phyloP scores from a whole-genome alignment of 2,113 vertebrate species.

The Dinomys branickii region DNA sequence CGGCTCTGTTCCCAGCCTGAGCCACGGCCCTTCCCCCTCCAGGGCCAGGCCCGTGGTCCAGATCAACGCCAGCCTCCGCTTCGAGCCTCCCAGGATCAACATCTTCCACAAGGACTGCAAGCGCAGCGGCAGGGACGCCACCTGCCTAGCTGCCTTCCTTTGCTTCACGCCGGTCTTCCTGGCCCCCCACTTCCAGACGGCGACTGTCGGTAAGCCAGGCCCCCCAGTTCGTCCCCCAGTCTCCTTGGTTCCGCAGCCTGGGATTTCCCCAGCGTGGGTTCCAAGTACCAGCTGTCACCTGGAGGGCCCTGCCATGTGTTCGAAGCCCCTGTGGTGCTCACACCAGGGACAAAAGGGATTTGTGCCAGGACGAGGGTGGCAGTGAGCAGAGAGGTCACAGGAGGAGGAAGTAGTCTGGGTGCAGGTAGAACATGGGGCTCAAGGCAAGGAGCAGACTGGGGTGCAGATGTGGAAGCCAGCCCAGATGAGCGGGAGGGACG shows the following conservation, averaged over 20 bases:
- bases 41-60: constrained; percentile 95
- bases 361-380: background rate
- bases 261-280: background rate
- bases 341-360: background rate
- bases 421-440: background rate
- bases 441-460: background rate
- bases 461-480: too few relatives aligned
- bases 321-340: background rate
- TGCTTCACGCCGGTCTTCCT: constrained; percentile 94
- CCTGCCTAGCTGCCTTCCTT: constrained; percentile 94
- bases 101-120: constrained; percentile 97
- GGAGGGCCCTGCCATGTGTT: background rate
- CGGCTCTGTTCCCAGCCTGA: background rate
- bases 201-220: constrained; percentile 89
- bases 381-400: background rate
- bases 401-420: background rate
- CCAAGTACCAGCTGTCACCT: background rate
- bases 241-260: background rate
- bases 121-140: constrained; percentile 93
- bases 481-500: background rate
- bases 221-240: background rate
- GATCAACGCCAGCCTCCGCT: constrained; percentile 91
- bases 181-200: constrained; percentile 87
- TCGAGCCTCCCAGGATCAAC: constrained; percentile 96
- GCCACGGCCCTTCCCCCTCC: fast-evolving